phyloP scores from a whole-genome alignment of 2,888 invertebrate species.

The Schizotus pectinicornis region DNA sequence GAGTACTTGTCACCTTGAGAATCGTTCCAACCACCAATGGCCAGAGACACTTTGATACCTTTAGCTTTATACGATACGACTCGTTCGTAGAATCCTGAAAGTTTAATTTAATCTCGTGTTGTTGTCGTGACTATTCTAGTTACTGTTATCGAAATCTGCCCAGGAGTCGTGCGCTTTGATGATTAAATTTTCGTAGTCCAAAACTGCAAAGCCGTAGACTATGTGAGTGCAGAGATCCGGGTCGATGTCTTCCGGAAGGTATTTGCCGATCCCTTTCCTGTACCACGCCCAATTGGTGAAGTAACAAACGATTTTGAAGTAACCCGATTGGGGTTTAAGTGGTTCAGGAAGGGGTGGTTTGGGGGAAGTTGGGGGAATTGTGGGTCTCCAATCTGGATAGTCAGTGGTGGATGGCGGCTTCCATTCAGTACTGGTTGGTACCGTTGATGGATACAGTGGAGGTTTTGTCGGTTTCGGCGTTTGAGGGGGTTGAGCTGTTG shows the following conservation, averaged over 20 bases:
- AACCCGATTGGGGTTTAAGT: conserved; percentile 65
- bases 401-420: conserved; percentile 35
- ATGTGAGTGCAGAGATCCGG: conserved; percentile 90
- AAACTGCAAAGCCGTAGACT: conserved; percentile 91
- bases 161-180: conserved; percentile 87
- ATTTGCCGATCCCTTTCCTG: conserved; percentile 80
- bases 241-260: conserved; percentile 85
- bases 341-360: conserved; percentile 57
- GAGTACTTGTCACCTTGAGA: conserved; percentile 91
- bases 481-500: conserved; percentile 22
- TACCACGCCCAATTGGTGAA: conserved; percentile 97
- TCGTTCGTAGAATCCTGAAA: conserved; percentile 80
- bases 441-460: conserved; percentile 41
- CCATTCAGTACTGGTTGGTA: conserved; percentile 28
- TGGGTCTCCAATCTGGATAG: conserved; percentile 33
- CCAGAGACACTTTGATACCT: conserved; percentile 84
- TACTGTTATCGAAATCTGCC: conserved; percentile 88
- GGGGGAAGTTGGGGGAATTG: conserved; percentile 52
- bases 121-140: conserved; percentile 47
- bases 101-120: conserved; percentile 9
- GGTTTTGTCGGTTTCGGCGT: conserved; percentile 44
- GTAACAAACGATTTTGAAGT: conserved; percentile 86
- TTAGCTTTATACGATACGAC: conserved; percentile 79
- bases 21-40: conserved; percentile 96
- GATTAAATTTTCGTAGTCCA: conserved; percentile 79